Evolutionary conservation across 2,113 vertebrate species (phyloP).

Genomic region (Syngnathus typhle): DNA sequence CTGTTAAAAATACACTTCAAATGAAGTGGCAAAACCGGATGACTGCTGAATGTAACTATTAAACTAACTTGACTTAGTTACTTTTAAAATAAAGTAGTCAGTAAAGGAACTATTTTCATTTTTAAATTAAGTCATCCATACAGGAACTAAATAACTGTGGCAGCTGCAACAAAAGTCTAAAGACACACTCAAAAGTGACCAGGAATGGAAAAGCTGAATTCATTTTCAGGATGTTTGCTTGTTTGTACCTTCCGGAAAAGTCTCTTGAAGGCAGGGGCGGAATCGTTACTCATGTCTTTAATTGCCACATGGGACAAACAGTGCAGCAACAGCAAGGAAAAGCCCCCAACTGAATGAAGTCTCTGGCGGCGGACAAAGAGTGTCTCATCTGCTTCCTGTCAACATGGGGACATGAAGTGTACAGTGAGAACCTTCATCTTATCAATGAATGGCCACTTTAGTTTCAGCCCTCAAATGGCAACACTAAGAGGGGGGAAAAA

Average conservation of each 20-base stretch:
- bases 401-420: not conserved
- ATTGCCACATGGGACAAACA: conserved; percentile 74
- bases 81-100: no score
- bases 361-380: conserved; percentile 75
- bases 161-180: not conserved
- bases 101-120: no score
- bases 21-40: no score
- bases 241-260: conserved; percentile 78
- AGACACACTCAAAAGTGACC: not conserved
- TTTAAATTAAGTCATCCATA: no score
- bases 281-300: conserved; percentile 63
- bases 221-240: not conserved
- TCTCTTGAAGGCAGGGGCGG: conserved; percentile 69
- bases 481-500: not conserved
- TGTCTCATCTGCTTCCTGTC: conserved; percentile 66
- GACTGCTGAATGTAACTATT: no score
- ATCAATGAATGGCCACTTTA: not conserved
- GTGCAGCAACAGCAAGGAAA: conserved; percentile 79
- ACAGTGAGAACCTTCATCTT: not conserved
- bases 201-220: not conserved
- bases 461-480: not conserved
- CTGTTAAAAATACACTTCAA: no score
- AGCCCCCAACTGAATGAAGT: conserved; percentile 75
- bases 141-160: no score
- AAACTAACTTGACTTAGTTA: no score